Conservation (phyloP, 2,113 vertebrate species). For the Centrocercus urophasianus region DNA sequence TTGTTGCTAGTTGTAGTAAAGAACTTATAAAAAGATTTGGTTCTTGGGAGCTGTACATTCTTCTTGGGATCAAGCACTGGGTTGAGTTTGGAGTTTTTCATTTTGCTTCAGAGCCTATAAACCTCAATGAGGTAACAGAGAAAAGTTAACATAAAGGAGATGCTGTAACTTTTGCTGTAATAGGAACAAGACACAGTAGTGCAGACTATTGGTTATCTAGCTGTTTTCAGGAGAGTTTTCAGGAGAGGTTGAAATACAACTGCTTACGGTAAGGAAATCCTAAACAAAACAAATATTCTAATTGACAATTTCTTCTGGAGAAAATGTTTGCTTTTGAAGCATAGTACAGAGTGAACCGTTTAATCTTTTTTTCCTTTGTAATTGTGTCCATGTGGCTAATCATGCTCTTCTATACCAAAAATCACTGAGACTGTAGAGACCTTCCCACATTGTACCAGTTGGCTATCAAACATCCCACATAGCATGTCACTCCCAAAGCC, state of each 20-base stretch:
- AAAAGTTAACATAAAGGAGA: not conserved
- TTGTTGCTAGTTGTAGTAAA: not conserved
- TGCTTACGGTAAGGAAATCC: not conserved
- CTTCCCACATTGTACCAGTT: not conserved
- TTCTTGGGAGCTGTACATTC: not conserved
- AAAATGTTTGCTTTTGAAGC: not conserved
- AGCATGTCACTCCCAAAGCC: not conserved
- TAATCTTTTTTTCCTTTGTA: not conserved
- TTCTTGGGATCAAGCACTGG: not conserved
- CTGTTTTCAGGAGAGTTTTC: not conserved
- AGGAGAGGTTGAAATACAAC: not conserved
- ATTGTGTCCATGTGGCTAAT: not conserved
- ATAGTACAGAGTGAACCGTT: not conserved
- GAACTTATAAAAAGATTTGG: not conserved
- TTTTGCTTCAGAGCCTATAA: not conserved
- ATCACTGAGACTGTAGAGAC: not conserved
- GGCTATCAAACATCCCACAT: fast-evolving
- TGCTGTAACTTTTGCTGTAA: not conserved
- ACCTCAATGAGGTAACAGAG: not conserved
- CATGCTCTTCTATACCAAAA: not conserved
- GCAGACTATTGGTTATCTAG: not conserved
- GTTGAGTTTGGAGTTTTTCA: fast-evolving
- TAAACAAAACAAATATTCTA: not conserved
- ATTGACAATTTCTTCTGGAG: not conserved
- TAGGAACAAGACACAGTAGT: not conserved